Base-by-base conservation (phyloP, 2,888 invertebrate species). In the Heliconius charithonia region DNA sequence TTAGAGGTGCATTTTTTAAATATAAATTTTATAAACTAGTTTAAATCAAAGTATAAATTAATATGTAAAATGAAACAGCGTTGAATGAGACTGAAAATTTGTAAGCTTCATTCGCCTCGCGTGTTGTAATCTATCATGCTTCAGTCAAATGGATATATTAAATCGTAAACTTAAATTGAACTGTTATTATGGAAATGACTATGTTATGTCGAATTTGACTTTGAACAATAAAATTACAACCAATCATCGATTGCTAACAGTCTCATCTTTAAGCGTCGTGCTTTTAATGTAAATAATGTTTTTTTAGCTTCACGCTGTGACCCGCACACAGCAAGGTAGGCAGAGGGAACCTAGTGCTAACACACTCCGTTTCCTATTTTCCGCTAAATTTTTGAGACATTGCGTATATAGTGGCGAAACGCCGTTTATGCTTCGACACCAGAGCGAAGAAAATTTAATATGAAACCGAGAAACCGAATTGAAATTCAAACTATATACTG, bases 191-290 rank as follows among this genome's bases (percentile, higher is more conserved):
- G 79, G 81, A 81, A 82, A 84, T 82, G 83, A 83, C 79, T 82
- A 82, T 74, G 82, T 81, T 81, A 72, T 76, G 29, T 76, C 79
- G 83, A 81, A 79, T 81, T 82, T 80, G 83, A 83, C 78, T 84
- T 82, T 76, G 79, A 84, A 87, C 85, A 88, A 89, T 87, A 83
- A 85, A 87, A 86, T 86, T 85, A 81, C 80, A 76, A 73, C 51
- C 73, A 75, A 77, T 77, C 79, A 65, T 69, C 56, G 65, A 75
- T 73, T 51, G 25, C 70, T 27, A 51, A 59, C 37, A 63, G 56
- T 66, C 62, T 75, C 71, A 59, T 65, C 72, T 77, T 75, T 67
- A 75, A 67, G 69, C 7, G 75, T 70, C 3, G 29, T 29, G 29
- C 29, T 29, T 29, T 29, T 29, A 81, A 77, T 41, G 22, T 73